These are phyloP conservation scores for Rhabdornis inornatus DNA, from an alignment of 2,113 vertebrate genomes.

Conservation along the genomic window DNA sequence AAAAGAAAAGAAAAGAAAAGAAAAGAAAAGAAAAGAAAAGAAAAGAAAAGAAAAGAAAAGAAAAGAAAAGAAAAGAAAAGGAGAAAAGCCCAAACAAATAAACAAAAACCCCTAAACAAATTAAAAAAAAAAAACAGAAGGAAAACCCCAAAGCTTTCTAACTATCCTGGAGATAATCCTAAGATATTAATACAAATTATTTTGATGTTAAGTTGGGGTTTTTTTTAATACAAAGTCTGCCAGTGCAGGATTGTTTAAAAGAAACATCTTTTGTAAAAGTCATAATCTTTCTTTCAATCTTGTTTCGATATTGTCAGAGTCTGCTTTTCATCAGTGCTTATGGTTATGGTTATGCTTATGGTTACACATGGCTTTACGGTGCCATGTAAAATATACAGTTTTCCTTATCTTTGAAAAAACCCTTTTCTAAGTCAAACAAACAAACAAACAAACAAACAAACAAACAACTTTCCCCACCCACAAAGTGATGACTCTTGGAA, in stretches of 20 bases:
- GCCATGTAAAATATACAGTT: not conserved
- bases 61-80: not conserved
- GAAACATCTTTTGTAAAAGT: not conserved
- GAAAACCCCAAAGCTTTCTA: not conserved
- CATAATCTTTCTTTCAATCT: not conserved
- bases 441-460: not conserved
- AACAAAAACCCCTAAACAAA: not conserved
- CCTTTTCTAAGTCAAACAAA: not conserved
- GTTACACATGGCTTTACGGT: too few species aligned
- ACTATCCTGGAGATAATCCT: not conserved
- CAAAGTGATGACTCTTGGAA: not conserved
- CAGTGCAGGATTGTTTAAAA: not conserved
- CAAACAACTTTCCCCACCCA: not conserved
- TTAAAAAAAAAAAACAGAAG: not conserved
- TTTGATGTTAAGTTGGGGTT: not conserved
- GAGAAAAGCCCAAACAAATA: too few species aligned
- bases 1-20: not conserved
- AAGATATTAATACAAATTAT: not conserved
- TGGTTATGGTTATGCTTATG: not conserved
- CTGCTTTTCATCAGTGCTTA: not conserved
- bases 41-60: not conserved
- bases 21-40: too few species aligned
- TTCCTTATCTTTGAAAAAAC: not conserved
- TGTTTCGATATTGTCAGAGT: not conserved
- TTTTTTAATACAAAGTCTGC: not conserved